A percentile compares a stretch with the other conserved stretches of the same genome.
Evolutionary conservation across 2,888 invertebrate species (phyloP).

Genomic region (Stenchaetothrips biformis): DNA sequence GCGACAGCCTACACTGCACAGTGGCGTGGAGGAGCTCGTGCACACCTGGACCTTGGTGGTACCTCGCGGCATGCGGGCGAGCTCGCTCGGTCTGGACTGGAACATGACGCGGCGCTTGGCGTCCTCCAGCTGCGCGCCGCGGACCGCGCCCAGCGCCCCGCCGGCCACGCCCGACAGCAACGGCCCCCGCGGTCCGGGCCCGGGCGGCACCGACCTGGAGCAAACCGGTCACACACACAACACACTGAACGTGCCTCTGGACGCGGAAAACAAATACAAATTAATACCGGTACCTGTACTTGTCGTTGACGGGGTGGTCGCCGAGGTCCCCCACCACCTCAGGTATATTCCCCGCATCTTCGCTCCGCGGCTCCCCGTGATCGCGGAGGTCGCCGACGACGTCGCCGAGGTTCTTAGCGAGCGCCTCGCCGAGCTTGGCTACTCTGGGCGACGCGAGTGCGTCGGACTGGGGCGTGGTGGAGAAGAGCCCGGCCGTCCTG

Average conservation of each 20-base stretch:
- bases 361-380: not conserved
- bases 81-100: not conserved
- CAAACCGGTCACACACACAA: no score
- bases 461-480: not conserved
- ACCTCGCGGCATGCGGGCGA: not conserved
- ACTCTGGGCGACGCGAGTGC: not conserved
- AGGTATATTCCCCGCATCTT: no score
- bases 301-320: not conserved
- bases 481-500: not conserved
- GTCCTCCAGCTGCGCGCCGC: not conserved
- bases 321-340: not conserved
- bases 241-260: no score
- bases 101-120: slow-evolving; percentile 6
- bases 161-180: not conserved
- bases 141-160: not conserved
- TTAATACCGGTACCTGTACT: not conserved
- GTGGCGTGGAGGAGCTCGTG: not conserved
- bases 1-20: not conserved
- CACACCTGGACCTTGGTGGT: not conserved
- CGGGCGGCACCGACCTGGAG: not conserved
- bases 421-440: not conserved
- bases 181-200: not conserved
- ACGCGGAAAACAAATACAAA: no score
- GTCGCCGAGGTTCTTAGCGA: not conserved
- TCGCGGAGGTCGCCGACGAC: not conserved